Evolutionary conservation across 2,797 vertebrate species (phyloP).

Genomic region (Coccyzus lansbergi): DNA sequence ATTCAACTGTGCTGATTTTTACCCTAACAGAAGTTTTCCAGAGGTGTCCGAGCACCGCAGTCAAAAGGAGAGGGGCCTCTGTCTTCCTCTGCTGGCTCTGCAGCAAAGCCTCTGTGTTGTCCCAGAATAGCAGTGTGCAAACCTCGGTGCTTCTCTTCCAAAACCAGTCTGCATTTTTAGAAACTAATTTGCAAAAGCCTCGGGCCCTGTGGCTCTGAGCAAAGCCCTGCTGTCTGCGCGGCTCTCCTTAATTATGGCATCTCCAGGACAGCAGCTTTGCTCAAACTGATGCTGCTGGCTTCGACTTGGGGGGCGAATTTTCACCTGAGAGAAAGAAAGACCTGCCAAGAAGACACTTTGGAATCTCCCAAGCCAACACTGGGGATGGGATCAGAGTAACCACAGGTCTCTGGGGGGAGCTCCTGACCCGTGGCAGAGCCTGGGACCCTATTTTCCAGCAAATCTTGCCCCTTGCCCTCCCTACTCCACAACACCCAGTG

Average conservation of each 20-base stretch:
- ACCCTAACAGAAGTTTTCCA: neutral
- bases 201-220: neutral
- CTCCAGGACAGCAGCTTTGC: neutral
- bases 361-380: neutral
- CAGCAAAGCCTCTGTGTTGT: neutral
- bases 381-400: neutral
- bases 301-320: neutral
- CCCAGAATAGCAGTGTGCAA: conserved; percentile 21
- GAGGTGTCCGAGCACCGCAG: neutral
- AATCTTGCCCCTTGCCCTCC: neutral
- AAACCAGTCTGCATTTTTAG: conserved; percentile 19
- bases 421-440: neutral
- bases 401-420: neutral
- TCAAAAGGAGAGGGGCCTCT: neutral
- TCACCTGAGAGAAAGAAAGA: neutral
- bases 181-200: conserved; percentile 47
- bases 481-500: neutral
- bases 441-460: neutral
- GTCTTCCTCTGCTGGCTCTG: neutral
- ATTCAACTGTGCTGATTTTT: neutral
- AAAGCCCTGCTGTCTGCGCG: neutral
- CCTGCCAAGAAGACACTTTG: neutral
- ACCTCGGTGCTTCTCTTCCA: conserved; percentile 27
- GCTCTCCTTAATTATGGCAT: neutral
- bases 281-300: neutral